Conservation (phyloP, 2,888 invertebrate genomes). For the Thumatha senex region DNA sequence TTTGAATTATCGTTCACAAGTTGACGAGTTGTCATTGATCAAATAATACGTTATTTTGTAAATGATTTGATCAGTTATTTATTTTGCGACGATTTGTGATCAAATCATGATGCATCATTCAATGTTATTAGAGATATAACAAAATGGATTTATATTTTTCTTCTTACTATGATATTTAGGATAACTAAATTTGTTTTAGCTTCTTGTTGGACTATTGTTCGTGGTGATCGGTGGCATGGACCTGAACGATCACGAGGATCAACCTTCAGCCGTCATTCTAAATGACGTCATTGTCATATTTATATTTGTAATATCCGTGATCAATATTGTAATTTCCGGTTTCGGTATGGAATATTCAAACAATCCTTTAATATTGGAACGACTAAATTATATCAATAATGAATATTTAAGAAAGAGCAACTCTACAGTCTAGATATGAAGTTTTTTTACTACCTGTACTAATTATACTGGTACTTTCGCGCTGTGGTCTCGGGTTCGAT, state of each 20-base stretch:
- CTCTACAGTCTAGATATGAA: conserved; percentile 27
- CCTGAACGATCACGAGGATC: conserved; percentile 89
- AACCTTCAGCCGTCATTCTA: conserved; percentile 88
- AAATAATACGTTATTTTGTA: too few relatives aligned
- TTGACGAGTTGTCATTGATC: too few relatives aligned
- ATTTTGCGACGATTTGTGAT: too few relatives aligned
- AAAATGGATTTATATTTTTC: too few relatives aligned
- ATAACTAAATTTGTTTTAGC: conserved; percentile 83
- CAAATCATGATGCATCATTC: too few relatives aligned
- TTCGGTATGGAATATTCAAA: conserved; percentile 92
- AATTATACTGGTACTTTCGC: too few relatives aligned
- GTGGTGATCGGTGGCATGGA: conserved; percentile 92
- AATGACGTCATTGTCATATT: conserved; percentile 92
- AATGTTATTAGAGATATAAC: too few relatives aligned
- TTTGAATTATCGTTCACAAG: too few relatives aligned
- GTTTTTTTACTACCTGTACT: too few relatives aligned
- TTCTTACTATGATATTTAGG: too few relatives aligned
- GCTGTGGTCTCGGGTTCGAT: too few relatives aligned
- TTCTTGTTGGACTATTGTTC: conserved; percentile 91
- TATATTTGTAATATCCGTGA: conserved; percentile 91
- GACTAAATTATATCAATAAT: conserved; percentile 64
- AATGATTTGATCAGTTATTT: too few relatives aligned
- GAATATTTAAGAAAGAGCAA: conserved; percentile 66
- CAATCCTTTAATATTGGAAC: conserved; percentile 82
- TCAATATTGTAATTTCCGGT: conserved; percentile 92